phyloP scores from a whole-genome alignment of 2,113 vertebrate species.

The Actenoides hombroni region DNA sequence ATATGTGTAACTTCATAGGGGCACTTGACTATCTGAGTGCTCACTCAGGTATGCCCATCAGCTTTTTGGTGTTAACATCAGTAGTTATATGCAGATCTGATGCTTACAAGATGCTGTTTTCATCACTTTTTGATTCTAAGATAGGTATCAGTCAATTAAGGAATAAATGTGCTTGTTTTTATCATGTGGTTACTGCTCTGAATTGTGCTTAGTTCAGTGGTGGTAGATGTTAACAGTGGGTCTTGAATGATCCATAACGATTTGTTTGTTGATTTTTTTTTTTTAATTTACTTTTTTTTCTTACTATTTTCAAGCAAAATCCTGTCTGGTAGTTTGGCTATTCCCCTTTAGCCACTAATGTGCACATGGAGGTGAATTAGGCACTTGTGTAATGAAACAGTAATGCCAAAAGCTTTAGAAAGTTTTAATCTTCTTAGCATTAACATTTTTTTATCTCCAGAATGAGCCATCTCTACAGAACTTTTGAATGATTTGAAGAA shows the following conservation, averaged over 20 bases:
- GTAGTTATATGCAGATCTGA: background rate
- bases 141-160: background rate
- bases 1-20: background rate
- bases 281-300: background rate
- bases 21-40: background rate
- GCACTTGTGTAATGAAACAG: background rate
- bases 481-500: background rate
- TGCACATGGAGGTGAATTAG: background rate
- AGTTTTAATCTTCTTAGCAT: background rate
- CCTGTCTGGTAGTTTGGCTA: accelerated
- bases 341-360: background rate
- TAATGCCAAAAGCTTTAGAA: background rate
- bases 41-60: background rate
- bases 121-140: background rate
- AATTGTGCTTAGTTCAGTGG: background rate
- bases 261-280: background rate
- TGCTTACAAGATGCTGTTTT: background rate
- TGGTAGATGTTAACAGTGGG: background rate
- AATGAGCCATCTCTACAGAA: background rate
- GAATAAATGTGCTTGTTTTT: background rate
- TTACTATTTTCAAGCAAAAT: background rate
- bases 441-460: background rate
- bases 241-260: background rate
- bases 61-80: background rate
- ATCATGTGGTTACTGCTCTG: background rate